Evolutionary conservation across 1,140 invertebrate genomes (phyloP), one percentile per base, ranked within the genome.

Genomic region (Drosophila bocqueti): DNA sequence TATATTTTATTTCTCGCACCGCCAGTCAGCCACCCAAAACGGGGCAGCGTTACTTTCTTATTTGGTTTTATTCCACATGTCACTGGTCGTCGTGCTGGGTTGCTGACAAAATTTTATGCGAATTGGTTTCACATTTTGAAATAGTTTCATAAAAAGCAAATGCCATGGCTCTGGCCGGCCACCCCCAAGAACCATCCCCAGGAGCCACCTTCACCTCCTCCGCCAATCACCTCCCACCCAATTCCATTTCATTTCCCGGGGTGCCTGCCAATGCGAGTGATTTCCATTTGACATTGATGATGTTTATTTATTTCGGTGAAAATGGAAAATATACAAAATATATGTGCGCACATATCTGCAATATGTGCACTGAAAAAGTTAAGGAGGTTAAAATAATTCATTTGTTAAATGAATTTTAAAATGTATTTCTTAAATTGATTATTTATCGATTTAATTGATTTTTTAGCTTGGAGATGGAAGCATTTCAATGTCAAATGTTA

Each of bases 271-370:
- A 49, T 84, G 64, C 64, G 81, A 75, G 71, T 91, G 86, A 80
- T 86, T 90, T 91, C 76, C 85, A 90, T 91, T 90, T 85, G 85
- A 90, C 85, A 91, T 90, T 90, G 85, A 90, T 90, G 85, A 90
- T 90, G 85, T 90, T 90, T 90, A 91, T 85, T 90, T 90, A 90
- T 91, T 90, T 90, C 60, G 82, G 71, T 91, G 85, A 90, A 90
- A 90, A 90, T 90, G 82, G 76, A 89, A 89, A 89, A 91, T 90
- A 90, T 81, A 89, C 80, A 75, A 83, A 67, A 75, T 69, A 77
- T 68, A 74, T 62, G 42, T 55, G 71, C 1, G 36, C 52, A 55
- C 8, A 55, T 24, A 58, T 42, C 45, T 29, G 36, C 61, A 52
- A 71, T 67, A 71, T 47, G 47, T 46, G 34, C 67, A 71, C 42